phyloP scores from a whole-genome alignment of 1,140 invertebrate genomes.

The Antheraea mylitta region DNA sequence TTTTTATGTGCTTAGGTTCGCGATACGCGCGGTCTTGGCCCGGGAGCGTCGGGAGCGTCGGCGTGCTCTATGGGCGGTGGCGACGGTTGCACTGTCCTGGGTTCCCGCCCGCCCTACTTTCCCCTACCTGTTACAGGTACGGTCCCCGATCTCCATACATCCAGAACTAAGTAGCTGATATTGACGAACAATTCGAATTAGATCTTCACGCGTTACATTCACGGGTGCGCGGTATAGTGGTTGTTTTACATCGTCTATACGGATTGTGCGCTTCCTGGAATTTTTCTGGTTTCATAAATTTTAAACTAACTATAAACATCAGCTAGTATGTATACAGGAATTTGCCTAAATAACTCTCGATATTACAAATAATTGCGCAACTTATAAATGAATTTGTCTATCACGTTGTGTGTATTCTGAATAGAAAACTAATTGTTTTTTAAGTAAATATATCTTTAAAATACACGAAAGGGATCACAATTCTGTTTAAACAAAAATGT shows the following conservation, averaged over 20 bases:
- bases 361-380: constrained; percentile 23
- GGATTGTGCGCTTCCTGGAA: constrained; percentile 19
- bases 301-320: constrained; percentile 26
- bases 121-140: constrained; percentile 65
- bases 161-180: constrained; percentile 66
- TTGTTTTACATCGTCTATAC: constrained; percentile 5
- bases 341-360: constrained; percentile 17
- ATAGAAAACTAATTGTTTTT: background rate
- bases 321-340: constrained; percentile 6
- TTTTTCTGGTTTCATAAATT: constrained; percentile 27
- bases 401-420: background rate
- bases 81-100: constrained; percentile 52
- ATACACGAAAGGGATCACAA: no score
- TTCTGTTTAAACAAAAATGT: no score
- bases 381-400: background rate
- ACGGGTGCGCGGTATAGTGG: constrained; percentile 5
- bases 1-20: constrained; percentile 22
- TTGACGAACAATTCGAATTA: constrained; percentile 68
- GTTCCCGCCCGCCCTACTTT: constrained; percentile 46
- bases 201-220: constrained; percentile 41
- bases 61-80: constrained; percentile 39
- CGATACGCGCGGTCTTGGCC: constrained; percentile 14
- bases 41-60: constrained; percentile 21
- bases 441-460: background rate
- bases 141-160: constrained; percentile 37